Base-by-base conservation (phyloP, 2,113 vertebrate genomes). In the Alces alces region DNA sequence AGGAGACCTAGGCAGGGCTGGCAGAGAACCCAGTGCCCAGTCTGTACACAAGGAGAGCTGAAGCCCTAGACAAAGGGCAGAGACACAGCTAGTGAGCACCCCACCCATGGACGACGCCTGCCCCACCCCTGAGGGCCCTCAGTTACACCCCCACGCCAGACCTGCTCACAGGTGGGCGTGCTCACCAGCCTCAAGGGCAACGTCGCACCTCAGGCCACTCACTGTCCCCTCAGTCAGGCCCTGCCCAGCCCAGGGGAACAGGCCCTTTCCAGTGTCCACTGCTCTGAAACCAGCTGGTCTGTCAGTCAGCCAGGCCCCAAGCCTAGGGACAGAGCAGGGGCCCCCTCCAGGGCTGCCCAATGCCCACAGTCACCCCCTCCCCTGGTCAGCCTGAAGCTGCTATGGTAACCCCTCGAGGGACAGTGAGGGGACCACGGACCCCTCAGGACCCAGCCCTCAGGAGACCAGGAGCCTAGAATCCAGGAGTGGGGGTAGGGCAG, bases 141-240 rank as follows among this genome's bases (percentile, higher is more conserved):
- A n/a, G 50, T 4, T 10, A 33, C 33, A 19, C 10, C 30, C 36
- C 25, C 11, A 16, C 14, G 27, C 52, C 25, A 23, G 60, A 33
- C 23, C 61, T 17, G 43, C 90, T 52, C 57, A 36, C 47, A 54
- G 39, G 25, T 23, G 23, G 76, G 76, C 60, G n/a, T 25, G 54
- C 5, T 61, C 70, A 60, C 23, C 14, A 47, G 30, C 61, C 76
- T 73, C 33, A 28, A 28, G 43, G 27, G 52, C 50, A 54, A 73
- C 0, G 1, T 43, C 43, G 11, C 1, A 3, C 33, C 16, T 25
- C 17, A 15, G 7, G 47, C 14, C 33, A 39, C 43, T 6, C 2
- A 3, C 30, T 2, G 1, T 11, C 21, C 33, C 60, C 50, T 87
- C 45, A 2, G 36, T 4, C 4, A 66, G 73, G 17, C 45, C 43